phyloP scores from a whole-genome alignment of 2,888 invertebrate species.

The Eugnorisma glareosa region DNA sequence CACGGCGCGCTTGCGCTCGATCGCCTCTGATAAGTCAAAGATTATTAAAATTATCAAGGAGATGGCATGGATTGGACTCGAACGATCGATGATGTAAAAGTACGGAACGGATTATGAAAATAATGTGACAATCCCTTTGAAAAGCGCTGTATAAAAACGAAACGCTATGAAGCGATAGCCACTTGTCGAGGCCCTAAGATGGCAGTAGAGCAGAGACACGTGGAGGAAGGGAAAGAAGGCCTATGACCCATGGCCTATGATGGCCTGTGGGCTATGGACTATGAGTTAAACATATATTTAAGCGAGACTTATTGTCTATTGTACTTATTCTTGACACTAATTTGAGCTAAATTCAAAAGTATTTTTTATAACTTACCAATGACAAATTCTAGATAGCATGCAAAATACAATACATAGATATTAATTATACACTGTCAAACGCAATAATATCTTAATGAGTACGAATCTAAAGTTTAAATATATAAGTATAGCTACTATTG shows the following conservation, averaged over 20 bases:
- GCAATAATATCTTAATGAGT: background rate
- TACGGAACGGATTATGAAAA: background rate
- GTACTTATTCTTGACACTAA: too few species aligned
- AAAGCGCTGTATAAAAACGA: background rate
- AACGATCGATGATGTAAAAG: background rate
- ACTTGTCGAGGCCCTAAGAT: background rate
- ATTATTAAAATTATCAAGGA: background rate
- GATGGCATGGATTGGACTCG: background rate
- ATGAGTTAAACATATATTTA: background rate
- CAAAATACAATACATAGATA: slow-evolving; percentile 64
- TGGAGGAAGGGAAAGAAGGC: background rate
- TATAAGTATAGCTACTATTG: background rate
- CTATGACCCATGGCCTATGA: too few species aligned
- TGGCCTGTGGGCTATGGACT: too few species aligned
- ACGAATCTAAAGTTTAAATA: background rate
- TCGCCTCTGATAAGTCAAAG: slow-evolving; percentile 92
- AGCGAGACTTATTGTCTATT: too few species aligned
- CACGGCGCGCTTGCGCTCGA: slow-evolving; percentile 97
- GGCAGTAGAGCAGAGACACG: too few species aligned
- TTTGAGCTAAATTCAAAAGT: background rate
- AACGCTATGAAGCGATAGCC: background rate
- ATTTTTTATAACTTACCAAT: slow-evolving; percentile 81
- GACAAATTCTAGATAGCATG: slow-evolving; percentile 84
- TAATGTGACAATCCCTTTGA: background rate
- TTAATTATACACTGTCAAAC: slow-evolving; percentile 4